Conservation (phyloP, 1,140 invertebrate genomes). For the Aphaenogaster floridana region DNA sequence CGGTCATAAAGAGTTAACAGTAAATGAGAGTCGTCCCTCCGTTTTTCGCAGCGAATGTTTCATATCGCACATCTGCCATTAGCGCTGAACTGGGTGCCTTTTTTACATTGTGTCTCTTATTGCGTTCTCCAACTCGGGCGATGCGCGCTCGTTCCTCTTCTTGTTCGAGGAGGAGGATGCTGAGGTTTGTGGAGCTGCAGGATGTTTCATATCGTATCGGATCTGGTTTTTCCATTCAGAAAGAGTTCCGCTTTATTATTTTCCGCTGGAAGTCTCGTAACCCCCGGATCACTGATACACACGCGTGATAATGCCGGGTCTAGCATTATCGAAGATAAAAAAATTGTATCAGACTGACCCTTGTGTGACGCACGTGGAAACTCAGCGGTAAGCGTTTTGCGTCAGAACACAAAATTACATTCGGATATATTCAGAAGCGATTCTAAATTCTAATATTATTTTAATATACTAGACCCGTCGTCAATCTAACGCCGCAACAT, state of each 20-base stretch:
- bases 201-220: neutral
- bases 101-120: constrained; percentile 16
- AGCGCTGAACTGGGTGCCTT: constrained; percentile 27
- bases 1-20: constrained; percentile 44
- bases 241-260: neutral
- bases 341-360: constrained; percentile 14
- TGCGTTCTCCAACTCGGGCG: neutral
- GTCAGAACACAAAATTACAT: neutral
- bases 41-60: constrained; percentile 45
- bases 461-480: neutral
- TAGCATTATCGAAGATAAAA: constrained; percentile 28
- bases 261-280: neutral
- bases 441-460: neutral
- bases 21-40: constrained; percentile 51
- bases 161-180: neutral
- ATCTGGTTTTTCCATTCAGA: neutral
- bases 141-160: neutral
- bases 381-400: neutral
- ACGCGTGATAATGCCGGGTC: constrained; percentile 2
- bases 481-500: neutral
- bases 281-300: neutral
- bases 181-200: neutral
- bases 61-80: constrained; percentile 18
- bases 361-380: constrained; percentile 29
- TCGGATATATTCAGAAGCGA: neutral